Percentiles rank a stretch among this genome's conserved stretches.
phyloP scores from a whole-genome alignment of 1,140 invertebrate species.

The Ditylenchus dipsaci region DNA sequence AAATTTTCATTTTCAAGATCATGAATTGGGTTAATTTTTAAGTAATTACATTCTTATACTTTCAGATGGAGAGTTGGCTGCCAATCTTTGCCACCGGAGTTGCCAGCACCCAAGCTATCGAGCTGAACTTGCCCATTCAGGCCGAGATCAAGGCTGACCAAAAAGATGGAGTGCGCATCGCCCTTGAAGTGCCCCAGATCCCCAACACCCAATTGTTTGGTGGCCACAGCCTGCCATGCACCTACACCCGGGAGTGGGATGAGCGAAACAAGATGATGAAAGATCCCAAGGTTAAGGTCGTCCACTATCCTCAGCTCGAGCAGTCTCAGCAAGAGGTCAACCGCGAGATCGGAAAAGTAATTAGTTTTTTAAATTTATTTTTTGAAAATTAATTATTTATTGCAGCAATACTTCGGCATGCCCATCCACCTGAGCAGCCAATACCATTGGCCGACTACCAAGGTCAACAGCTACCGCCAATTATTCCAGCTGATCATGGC shows the following conservation, averaged over 20 bases:
- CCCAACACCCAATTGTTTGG: not conserved
- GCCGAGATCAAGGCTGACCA: not conserved
- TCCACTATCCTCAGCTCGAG: not conserved
- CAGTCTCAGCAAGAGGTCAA: not conserved
- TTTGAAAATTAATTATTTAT: too few relatives aligned
- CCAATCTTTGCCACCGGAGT: not conserved
- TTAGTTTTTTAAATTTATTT: too few relatives aligned
- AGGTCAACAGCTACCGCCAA: slow-evolving; percentile 8
- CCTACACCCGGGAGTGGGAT: not conserved
- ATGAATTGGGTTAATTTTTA: too few relatives aligned
- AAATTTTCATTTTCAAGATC: too few relatives aligned
- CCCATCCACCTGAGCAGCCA: not conserved
- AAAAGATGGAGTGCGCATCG: not conserved
- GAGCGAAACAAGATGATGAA: not conserved
- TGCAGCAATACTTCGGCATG: not conserved
- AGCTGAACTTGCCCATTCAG: not conserved
- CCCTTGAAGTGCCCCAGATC: not conserved
- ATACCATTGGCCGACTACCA: not conserved
- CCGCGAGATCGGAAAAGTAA: not conserved
- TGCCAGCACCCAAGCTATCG: not conserved
- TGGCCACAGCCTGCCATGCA: not conserved
- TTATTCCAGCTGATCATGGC: slow-evolving; percentile 31
- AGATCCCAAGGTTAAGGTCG: not conserved
- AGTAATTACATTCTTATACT: too few relatives aligned
- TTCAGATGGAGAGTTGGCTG: slow-evolving; percentile 1